Evolutionary conservation across 2,113 vertebrate species (phyloP), one percentile per base, ranked within the genome.

Genomic region (Peromyscus polionotus): DNA sequence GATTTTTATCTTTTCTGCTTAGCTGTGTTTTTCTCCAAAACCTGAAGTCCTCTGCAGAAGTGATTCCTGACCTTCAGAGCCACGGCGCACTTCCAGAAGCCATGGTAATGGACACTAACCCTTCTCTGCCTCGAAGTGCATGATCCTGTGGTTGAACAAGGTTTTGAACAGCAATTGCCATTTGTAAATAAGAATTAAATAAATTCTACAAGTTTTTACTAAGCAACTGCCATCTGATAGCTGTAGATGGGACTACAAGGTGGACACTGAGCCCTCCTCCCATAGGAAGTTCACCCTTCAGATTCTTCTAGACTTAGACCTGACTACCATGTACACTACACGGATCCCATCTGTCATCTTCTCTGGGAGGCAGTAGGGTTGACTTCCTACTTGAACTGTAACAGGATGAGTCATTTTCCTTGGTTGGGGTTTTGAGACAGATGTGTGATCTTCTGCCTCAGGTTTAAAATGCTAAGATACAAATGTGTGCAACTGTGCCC

Each of bases 11-110:
- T 83, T 91, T 68, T 93, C 42, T 94, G 45, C 22, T 63, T 92
- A 97, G 97, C n/a, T 97, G 95, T 92, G 88, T 72, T 31, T 96
- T 96, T 95, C 88, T 96, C 39, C 96, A 95, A 90, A 94, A 86
- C 39, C 72, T 80, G 85, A 96, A 96, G 80, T 95, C 94, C 45
- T 75, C 75, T 92, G 68, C 16, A 57, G 84, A 97, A 92, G 91
- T 13, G 70, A 95, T 12, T 48, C 54, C 93, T 92, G 75, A 67
- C 61, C 67, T 95, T 75, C 68, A 48, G 33, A 90, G 75, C 59
- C 20, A 36, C 1, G 31, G 5, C 12, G 80, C 83, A 75, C 88
- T 80, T 79, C 24, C 91, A 17, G 31, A 92, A 57, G 48, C 89
- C 42, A 87, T 0, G 94, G 94, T 97, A 96, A 91, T 20, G 31